These are phyloP conservation scores for Morbakka virulenta DNA, from an alignment of 30 jellyfish, hydroid and myxozoan genomes.

Conservation along the genomic window DNA sequence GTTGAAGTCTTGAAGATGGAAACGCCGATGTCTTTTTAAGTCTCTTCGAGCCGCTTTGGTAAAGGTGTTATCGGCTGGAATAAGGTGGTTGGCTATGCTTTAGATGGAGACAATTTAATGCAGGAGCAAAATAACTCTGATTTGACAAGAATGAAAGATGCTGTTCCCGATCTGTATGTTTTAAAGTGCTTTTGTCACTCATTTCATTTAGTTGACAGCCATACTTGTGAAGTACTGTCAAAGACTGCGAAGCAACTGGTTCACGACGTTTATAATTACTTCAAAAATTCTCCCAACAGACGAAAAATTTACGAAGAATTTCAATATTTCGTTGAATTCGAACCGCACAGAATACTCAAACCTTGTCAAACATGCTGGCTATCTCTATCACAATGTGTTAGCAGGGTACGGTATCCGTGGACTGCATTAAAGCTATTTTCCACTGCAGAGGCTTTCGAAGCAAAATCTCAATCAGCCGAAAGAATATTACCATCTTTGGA, in stretches of 20 bases:
- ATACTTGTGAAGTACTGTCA: slow-evolving; percentile 15
- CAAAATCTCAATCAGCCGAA: slow-evolving; percentile 26
- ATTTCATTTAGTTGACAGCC: slow-evolving; percentile 35
- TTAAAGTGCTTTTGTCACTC: too few relatives aligned
- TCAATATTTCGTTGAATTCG: too few relatives aligned
- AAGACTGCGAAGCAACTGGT: slow-evolving; percentile 26
- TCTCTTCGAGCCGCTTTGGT: background rate
- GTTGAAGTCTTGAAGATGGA: slow-evolving; percentile 18
- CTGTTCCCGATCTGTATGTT: too few relatives aligned
- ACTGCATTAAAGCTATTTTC: slow-evolving; percentile 25
- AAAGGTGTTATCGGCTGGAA: background rate
- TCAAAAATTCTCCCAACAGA: too few relatives aligned
- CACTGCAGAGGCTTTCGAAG: slow-evolving; percentile 3
- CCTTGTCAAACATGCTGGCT: too few relatives aligned
- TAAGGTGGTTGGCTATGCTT: too few relatives aligned
- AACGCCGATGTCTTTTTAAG: background rate
- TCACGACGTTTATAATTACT: too few relatives aligned
- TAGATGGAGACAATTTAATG: slow-evolving; percentile 47
- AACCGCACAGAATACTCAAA: too few relatives aligned
- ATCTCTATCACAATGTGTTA: slow-evolving; percentile 4
- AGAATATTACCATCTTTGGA: slow-evolving; percentile 1
- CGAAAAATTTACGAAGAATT: too few relatives aligned
- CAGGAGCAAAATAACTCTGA: slow-evolving; percentile 21
- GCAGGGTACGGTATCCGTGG: slow-evolving; percentile 39
- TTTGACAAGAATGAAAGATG: too few relatives aligned